Percentiles rank a stretch among this genome's conserved stretches.
phyloP scores from a whole-genome alignment of 1,140 invertebrate genomes.

The Trachymyrmex cornetzi region DNA sequence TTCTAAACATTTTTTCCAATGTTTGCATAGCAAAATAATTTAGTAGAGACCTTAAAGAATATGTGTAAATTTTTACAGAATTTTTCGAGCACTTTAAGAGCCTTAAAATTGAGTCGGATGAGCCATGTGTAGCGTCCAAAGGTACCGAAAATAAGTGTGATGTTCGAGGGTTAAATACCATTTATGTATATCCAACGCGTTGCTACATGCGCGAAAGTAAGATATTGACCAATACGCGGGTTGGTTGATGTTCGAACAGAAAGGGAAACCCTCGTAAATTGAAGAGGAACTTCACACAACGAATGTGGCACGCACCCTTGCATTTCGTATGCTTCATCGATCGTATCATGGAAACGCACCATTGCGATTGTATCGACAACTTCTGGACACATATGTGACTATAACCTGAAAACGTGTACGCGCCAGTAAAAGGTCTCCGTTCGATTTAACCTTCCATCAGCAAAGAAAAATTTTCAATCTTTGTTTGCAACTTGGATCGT shows the following conservation, averaged over 20 bases:
- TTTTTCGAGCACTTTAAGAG: too few species aligned
- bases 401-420: not conserved
- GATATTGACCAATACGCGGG: slow-evolving; percentile 36
- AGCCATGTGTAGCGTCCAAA: too few species aligned
- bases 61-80: too few species aligned
- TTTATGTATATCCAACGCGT: not conserved
- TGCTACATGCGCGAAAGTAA: not conserved
- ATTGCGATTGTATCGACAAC: slow-evolving; percentile 32
- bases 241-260: slow-evolving; percentile 20
- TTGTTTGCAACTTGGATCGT: too few species aligned
- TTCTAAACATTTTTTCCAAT: too few species aligned
- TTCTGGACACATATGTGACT: not conserved
- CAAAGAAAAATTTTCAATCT: too few species aligned
- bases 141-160: too few species aligned
- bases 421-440: not conserved
- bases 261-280: slow-evolving; percentile 33
- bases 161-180: too few species aligned
- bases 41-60: too few species aligned
- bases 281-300: slow-evolving; percentile 33
- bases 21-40: too few species aligned
- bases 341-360: slow-evolving; percentile 48
- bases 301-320: slow-evolving; percentile 28
- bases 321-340: slow-evolving; percentile 36
- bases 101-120: too few species aligned
- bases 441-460: not conserved